Base-by-base conservation (phyloP, 2,113 vertebrate species). In the Myotis davidii region DNA sequence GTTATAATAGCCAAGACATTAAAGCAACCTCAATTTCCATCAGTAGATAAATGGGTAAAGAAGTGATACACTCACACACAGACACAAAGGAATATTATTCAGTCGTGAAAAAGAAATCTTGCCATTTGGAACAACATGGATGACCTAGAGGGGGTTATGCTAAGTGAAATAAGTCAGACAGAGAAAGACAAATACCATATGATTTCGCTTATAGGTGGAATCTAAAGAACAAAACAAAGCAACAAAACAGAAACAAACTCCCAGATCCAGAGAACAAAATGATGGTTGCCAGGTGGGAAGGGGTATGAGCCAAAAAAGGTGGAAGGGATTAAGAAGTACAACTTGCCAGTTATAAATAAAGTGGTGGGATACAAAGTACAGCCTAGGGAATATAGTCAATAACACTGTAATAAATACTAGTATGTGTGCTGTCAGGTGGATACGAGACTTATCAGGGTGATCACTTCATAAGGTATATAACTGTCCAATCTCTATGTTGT, bases 401-500 rank as follows among this genome's bases (percentile, higher is more conserved):
- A 29, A 18, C 25, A 42, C 18, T 4, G 25, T 20, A 42, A 29
- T 32, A 82, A 82, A 16, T 27, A 45, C 45, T 45, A 45, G 45
- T 11, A 21, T 1, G 5, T 6, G 17, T 7, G 16, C 16, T 32
- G 25, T 32, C 37, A 14, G 56, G 18, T 32, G 54, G 56, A 10
- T 4, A 20, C 16, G 20, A 20, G 37, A 12, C 27, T 29, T 42
- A 39, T 2, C 0, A 0, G 11, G 56, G 79, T 1, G 16, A 64
- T 32, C 56, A 12, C 34, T 61, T 82, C 34, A 16, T 42, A 76
- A 50, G 73, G 45, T 32, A 11, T 32, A 32, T 50, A 82, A 54
- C 13, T 56, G 37, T 29, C 54, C 17, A 59, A 18, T 61, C 37
- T 42, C 79, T 82, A 32, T 64, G 27, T 82, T 42, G 56, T 45